Percentiles rank a stretch among this genome's conserved stretches.
phyloP scores from a whole-genome alignment of 1,140 invertebrate species.

The Belonocnema kinseyi region DNA sequence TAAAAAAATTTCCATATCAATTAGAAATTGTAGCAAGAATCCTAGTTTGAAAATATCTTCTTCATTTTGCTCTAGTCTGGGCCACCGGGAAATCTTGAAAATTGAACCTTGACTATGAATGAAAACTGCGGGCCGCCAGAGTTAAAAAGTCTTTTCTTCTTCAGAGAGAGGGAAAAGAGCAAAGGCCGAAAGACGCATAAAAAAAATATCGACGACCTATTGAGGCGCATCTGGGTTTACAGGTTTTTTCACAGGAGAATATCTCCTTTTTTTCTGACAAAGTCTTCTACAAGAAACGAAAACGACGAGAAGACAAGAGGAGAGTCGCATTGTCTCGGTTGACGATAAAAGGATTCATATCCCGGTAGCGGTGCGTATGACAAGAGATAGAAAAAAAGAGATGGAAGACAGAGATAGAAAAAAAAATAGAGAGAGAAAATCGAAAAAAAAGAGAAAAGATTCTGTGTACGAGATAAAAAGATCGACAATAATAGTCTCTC shows the following conservation, averaged over 20 bases:
- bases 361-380: conserved; percentile 16
- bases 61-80: neutral
- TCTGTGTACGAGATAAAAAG: conserved; percentile 28
- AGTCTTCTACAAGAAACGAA: conserved; percentile 25
- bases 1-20: too few species aligned
- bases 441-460: neutral
- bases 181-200: conserved; percentile 22
- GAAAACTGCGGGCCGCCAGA: neutral
- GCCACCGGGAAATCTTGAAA: conserved; percentile 13
- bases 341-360: conserved; percentile 29
- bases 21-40: too few species aligned
- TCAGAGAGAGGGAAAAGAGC: neutral
- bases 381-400: conserved; percentile 6
- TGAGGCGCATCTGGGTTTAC: conserved; percentile 27
- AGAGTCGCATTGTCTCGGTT: conserved; percentile 21
- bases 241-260: conserved; percentile 29
- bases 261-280: conserved; percentile 7
- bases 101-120: neutral
- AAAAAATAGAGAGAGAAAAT: neutral
- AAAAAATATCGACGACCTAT: conserved; percentile 28
- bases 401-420: neutral
- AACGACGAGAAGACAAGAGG: conserved; percentile 20
- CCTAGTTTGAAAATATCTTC: too few species aligned
- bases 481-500: conserved; percentile 23
- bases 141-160: conserved; percentile 22